Conservation (phyloP, 2,888 invertebrate genomes). For the Eupeodes luniger region DNA sequence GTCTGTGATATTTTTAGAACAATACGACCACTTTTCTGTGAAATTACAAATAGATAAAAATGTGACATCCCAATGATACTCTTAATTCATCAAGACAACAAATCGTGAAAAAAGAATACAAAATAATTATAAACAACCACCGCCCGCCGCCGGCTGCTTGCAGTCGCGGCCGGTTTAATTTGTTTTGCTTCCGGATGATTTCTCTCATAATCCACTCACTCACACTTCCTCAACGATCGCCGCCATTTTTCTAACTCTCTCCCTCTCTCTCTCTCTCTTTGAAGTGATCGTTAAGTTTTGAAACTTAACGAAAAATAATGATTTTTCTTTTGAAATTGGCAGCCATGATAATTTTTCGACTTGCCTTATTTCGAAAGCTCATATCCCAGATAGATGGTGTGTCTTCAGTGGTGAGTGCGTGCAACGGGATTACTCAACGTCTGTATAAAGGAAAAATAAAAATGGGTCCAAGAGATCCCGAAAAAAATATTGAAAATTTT, state of each 20-base stretch:
- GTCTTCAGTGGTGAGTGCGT: slow-evolving; percentile 63
- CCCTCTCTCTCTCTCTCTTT: neutral
- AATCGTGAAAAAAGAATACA: slow-evolving; percentile 31
- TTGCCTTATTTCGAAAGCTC: slow-evolving; percentile 67
- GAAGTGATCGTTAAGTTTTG: slow-evolving; percentile 28
- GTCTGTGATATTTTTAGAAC: slow-evolving; percentile 50
- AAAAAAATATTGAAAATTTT: slow-evolving; percentile 75
- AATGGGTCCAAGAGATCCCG: slow-evolving; percentile 78
- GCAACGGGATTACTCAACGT: slow-evolving; percentile 82
- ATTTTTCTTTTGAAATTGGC: slow-evolving; percentile 49
- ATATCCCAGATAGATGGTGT: slow-evolving; percentile 69
- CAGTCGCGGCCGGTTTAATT: slow-evolving; percentile 28
- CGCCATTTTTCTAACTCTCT: slow-evolving; percentile 1
- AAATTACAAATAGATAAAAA: slow-evolving; percentile 28
- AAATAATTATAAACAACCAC: slow-evolving; percentile 68
- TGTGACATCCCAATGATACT: slow-evolving; percentile 28
- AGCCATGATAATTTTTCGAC: slow-evolving; percentile 56
- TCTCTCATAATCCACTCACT: slow-evolving; percentile 21
- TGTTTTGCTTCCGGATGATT: slow-evolving; percentile 54
- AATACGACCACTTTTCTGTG: slow-evolving; percentile 42
- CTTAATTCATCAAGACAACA: neutral
- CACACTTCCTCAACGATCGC: slow-evolving; percentile 23
- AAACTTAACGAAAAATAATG: slow-evolving; percentile 55
- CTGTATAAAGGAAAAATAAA: slow-evolving; percentile 77
- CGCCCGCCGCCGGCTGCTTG: neutral